Conservation (phyloP, 1,140 invertebrate species). For the Schlechtendalia chinensis region DNA sequence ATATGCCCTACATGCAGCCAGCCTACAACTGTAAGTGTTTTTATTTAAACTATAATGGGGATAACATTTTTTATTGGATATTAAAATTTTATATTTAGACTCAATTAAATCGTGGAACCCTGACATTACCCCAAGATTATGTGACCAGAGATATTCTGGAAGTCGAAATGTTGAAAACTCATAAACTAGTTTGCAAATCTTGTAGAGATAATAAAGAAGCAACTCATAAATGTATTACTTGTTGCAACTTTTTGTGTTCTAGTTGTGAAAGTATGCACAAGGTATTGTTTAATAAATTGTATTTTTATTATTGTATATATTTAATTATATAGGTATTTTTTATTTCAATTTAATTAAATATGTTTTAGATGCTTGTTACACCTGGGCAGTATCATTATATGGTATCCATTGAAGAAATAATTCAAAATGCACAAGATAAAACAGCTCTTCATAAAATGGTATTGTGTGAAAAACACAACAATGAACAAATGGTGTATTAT, state of each 20-base stretch:
- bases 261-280: slow-evolving; percentile 92
- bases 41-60: slow-evolving; percentile 19
- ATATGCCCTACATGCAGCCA: slow-evolving; percentile 80
- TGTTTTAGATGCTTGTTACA: slow-evolving; percentile 68
- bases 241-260: slow-evolving; percentile 87
- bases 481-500: slow-evolving; percentile 77
- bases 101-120: slow-evolving; percentile 67
- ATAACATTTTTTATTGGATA: slow-evolving; percentile 45
- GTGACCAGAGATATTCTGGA: slow-evolving; percentile 82
- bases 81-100: slow-evolving; percentile 43
- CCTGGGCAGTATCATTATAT: slow-evolving; percentile 92
- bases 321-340: slow-evolving; percentile 11
- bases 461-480: slow-evolving; percentile 72
- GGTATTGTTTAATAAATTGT: slow-evolving; percentile 51
- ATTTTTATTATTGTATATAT: neutral
- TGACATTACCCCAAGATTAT: slow-evolving; percentile 76
- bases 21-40: slow-evolving; percentile 67
- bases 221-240: slow-evolving; percentile 87
- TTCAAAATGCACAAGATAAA: slow-evolving; percentile 68
- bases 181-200: slow-evolving; percentile 77
- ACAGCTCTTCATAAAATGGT: slow-evolving; percentile 78
- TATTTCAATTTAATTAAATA: slow-evolving; percentile 25
- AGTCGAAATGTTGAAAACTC: slow-evolving; percentile 74
- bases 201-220: slow-evolving; percentile 87
- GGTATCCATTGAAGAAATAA: slow-evolving; percentile 80